Evolutionary conservation across 2,888 invertebrate genomes (phyloP).

Genomic region (Ophioninae sp.): DNA sequence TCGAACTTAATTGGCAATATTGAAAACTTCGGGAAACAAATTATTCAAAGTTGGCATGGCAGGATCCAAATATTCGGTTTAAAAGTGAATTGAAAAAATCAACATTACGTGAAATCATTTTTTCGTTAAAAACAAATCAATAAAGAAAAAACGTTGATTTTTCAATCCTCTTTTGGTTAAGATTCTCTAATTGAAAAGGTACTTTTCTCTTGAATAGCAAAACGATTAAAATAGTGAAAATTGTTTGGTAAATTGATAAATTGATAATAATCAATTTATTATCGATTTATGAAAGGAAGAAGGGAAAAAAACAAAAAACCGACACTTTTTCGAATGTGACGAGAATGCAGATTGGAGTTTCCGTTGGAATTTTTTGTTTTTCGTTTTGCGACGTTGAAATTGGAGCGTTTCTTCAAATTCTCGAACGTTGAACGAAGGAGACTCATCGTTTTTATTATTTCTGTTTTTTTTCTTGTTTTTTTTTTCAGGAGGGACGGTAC

Average conservation of each 20-base stretch:
- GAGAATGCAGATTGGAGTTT: constrained; percentile 5
- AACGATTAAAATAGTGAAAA: too few relatives aligned
- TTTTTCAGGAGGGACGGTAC: constrained; percentile 62
- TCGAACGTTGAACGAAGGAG: constrained; percentile 47
- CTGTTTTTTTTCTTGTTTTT: constrained; percentile 34
- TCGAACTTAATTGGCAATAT: not conserved
- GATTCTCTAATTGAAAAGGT: too few relatives aligned
- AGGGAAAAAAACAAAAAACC: not conserved
- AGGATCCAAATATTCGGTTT: not conserved
- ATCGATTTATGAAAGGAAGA: not conserved
- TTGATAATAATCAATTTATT: too few relatives aligned
- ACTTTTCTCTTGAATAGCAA: too few relatives aligned
- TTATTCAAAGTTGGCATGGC: not conserved
- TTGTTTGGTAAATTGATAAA: too few relatives aligned
- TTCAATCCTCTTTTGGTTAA: too few relatives aligned
- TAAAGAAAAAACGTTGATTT: too few relatives aligned
- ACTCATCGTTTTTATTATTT: constrained; percentile 3
- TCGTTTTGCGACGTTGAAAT: constrained; percentile 21
- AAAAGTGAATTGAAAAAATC: not conserved
- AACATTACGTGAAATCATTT: too few relatives aligned
- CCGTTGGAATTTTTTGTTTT: constrained; percentile 10
- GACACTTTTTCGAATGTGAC: not conserved
- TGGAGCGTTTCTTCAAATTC: constrained; percentile 12
- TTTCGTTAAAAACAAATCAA: too few relatives aligned
- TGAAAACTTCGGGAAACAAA: not conserved